Base-by-base conservation (phyloP, 2,888 invertebrate genomes). In the Mesorhabditis sp. region DNA sequence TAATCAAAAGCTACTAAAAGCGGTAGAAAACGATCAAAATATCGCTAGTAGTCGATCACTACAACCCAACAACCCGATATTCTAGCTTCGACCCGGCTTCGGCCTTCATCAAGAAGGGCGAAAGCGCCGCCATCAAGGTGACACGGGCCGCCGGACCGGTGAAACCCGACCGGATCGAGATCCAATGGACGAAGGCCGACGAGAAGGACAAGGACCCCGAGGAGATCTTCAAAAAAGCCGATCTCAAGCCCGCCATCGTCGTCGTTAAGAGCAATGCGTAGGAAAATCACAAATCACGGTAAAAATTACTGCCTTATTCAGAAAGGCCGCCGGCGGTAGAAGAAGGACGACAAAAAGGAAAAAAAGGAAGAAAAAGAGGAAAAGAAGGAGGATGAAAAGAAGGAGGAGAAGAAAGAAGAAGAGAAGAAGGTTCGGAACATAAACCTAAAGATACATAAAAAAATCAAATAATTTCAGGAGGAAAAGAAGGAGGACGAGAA, bases 331-430 rank as follows among this genome's bases (percentile, higher is more conserved):
- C 28, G 28, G 28, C 28, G 28, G 28, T 28, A 28, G 28, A 28
- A 28, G 28, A 28, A 28, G 28, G 28, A 28, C 28, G 28, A 28
- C 28, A 28, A 28, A 28, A 28, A 28, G 28, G 28, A 28, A 28
- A 28, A 28, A 28, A 28, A 28, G 28, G 28, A 28, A 1, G 28
- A 28, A 28, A 28, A 28, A 28, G 2, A 28, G 28, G 28, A 50
- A 2, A 50, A 50, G 7, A n/a, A 13, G 58, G 2, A n/a, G 7
- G 7, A 10, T 1, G 7, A 50, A 2, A 2, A 10, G 7, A 50
- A 10, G n/a, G 2, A 50, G 58, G 58, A 74, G 50, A 43, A 68
- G 69, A 68, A 74, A 66, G 62, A 69, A 58, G 67, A 74, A 42
- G 66, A 67, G 70, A 15, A 43, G 58, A 70, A 72, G 42, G 61